A percentile compares a stretch with the other conserved stretches of the same genome.
Conservation (phyloP, 2,888 invertebrate species). For the Electrophaes corylata region DNA sequence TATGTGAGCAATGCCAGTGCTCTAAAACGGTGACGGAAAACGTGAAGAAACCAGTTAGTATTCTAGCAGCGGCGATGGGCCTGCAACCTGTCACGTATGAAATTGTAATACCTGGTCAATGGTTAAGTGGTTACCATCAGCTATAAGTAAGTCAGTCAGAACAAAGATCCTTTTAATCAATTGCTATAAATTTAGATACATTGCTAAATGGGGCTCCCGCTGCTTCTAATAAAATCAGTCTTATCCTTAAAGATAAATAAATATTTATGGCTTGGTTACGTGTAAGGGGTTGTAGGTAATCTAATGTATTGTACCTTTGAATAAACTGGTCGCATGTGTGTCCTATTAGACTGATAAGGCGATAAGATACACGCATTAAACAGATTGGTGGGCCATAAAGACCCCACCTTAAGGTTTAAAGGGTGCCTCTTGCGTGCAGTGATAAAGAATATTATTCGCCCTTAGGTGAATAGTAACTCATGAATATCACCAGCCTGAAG, state of each 20-base stretch:
- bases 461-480: background rate
- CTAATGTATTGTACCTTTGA: conserved; percentile 12
- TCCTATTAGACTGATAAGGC: conserved; percentile 1
- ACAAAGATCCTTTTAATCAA: too few species aligned
- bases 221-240: background rate
- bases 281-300: conserved; percentile 2
- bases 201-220: too few species aligned
- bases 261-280: conserved; percentile 14
- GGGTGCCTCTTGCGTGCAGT: background rate
- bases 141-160: too few species aligned
- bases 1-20: too few species aligned
- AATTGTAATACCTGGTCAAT: too few species aligned
- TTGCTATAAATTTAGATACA: too few species aligned
- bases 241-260: conserved; percentile 15
- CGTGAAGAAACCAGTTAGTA: too few species aligned
- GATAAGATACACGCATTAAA: conserved; percentile 28
- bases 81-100: too few species aligned
- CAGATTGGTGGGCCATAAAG: conserved; percentile 14
- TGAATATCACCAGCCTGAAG: too few species aligned
- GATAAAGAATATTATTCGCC: background rate
- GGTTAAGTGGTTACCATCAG: too few species aligned
- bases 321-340: conserved; percentile 15
- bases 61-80: too few species aligned
- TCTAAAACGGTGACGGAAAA: too few species aligned
- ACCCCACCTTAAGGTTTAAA: conserved; percentile 2